Evolutionary conservation across 1,140 invertebrate genomes (phyloP), one percentile per base, ranked within the genome.

Genomic region (Acarapis woodi): DNA sequence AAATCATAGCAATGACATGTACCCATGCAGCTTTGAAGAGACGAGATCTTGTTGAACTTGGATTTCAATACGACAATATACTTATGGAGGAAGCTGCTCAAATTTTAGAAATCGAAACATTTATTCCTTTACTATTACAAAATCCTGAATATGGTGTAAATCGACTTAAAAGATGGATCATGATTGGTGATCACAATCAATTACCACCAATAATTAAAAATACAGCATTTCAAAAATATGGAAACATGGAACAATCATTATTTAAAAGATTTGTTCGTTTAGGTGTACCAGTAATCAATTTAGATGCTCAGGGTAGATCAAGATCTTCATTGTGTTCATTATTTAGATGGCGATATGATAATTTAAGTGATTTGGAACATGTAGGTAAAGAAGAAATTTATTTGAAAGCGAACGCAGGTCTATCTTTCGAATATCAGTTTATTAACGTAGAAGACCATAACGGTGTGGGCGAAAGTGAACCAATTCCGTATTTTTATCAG

Each of bases 1-100:
- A 96, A 60, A 93, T 99, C 20, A 97, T 99, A 47, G 93, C 93
- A 2, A 99, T 99, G 93, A 99, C 93, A 1, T 99, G 93, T 62
- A 99, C 93, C 0, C 93, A 99, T 57, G 90, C 93, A 12, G 93
- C 90, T 1, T 61, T 99, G 0, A 96, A 94, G 53, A 64, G 93
- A 25, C 72, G 80, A 38, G 93, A 99, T 54, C 61, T 99, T 1
- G 88, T 97, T 0, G 76, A 90, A 49, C 68, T 90, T 49, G 82
- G 73, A 39, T 90, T 87, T 51, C 83, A 88, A 53, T 97, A 94
- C 57, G 90, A 97, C 53, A 97, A 96, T 53, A 96, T 96, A 37
- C 56, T 99, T 0, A 99, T 99, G 88, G 93, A 99, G 61, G 93
- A 99, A 59, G 70, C 87, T 0, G 93, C 88, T 0, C 90, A 99